Evolutionary conservation across 2,888 invertebrate species (phyloP).

Genomic region (Xestia xanthographa): DNA sequence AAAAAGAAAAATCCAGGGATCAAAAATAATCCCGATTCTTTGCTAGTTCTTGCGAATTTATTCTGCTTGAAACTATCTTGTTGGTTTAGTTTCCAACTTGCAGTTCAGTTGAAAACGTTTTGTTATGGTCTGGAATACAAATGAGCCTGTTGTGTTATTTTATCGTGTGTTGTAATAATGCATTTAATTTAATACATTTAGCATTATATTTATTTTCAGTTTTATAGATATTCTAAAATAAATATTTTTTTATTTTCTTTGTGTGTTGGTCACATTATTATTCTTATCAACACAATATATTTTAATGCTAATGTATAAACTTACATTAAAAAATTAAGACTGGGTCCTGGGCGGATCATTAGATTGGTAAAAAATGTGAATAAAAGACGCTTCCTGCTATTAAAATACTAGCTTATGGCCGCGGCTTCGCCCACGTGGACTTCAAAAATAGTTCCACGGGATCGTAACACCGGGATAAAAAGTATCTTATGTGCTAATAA

Average conservation of each 20-base stretch:
- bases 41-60: conserved; percentile 16
- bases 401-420: too few relatives aligned
- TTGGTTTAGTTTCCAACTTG: conserved; percentile 21
- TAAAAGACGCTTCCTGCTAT: background rate
- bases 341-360: background rate
- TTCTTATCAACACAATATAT: background rate
- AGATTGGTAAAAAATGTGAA: background rate
- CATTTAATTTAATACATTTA: background rate
- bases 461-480: too few relatives aligned
- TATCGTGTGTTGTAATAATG: too few relatives aligned
- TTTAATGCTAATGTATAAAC: background rate
- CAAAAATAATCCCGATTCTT: conserved; percentile 1
- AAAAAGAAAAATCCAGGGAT: background rate
- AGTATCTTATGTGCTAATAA: too few relatives aligned
- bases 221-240: too few relatives aligned
- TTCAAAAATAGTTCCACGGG: too few relatives aligned
- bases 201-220: too few relatives aligned
- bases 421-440: too few relatives aligned
- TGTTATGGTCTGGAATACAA: conserved; percentile 27
- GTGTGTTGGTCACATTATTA: background rate
- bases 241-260: background rate
- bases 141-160: conserved; percentile 10
- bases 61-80: conserved; percentile 24
- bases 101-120: conserved; percentile 22
- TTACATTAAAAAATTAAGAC: background rate